Evolutionary conservation across 92 coral and sea anemone species (phyloP).

Genomic region (Palythoa heliodiscus): DNA sequence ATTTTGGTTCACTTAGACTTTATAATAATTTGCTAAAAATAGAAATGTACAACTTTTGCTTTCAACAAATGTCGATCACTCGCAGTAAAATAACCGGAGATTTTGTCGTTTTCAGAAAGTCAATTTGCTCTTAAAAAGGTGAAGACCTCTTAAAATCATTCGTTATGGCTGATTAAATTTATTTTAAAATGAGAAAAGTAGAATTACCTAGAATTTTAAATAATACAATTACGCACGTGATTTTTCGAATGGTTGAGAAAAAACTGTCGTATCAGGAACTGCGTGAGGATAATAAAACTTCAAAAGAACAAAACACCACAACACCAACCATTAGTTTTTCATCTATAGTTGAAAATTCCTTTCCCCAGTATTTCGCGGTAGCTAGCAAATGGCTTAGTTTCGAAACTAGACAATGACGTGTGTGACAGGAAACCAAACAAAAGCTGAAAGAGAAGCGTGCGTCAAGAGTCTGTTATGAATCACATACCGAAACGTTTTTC

Average conservation of each 20-base stretch:
- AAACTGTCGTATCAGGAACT: not conserved
- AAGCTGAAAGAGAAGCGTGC: slow-evolving; percentile 15
- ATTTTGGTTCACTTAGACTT: not conserved
- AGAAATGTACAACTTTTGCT: not conserved
- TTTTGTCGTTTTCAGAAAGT: not conserved
- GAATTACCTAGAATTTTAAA: not conserved
- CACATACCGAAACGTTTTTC: not conserved
- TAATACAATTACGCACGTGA: not conserved
- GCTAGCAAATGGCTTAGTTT: slow-evolving; percentile 8
- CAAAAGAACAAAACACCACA: not conserved
- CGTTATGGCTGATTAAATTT: not conserved
- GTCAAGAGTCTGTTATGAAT: not conserved
- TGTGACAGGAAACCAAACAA: slow-evolving; percentile 26
- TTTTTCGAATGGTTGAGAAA: not conserved
- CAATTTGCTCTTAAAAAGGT: not conserved
- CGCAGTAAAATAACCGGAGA: not conserved
- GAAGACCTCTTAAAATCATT: not conserved
- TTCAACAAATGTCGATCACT: not conserved
- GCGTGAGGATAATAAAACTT: not conserved
- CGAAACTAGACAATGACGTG: slow-evolving; percentile 37
- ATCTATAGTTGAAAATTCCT: not conserved
- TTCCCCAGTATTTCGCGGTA: not conserved
- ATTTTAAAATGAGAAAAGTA: not conserved
- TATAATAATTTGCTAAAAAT: slow-evolving; percentile 16
- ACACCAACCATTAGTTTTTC: not conserved